A percentile compares a stretch with the other conserved stretches of the same genome.
Conservation (phyloP, 2,113 vertebrate genomes). For the Rousettus leschenaultii region DNA sequence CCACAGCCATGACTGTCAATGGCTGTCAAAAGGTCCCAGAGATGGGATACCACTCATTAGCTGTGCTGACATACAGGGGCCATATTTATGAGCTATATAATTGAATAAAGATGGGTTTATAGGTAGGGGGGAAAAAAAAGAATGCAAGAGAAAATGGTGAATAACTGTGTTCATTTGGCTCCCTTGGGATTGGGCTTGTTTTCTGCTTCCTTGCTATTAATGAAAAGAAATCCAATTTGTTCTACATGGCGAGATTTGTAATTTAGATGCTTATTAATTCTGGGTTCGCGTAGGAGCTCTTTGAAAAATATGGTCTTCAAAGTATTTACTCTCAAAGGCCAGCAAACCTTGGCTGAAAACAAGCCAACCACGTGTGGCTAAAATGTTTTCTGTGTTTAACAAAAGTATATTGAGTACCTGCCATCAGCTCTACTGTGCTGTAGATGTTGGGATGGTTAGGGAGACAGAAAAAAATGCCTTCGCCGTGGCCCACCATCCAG, state of each 20-base stretch:
- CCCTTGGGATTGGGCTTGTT: constrained; percentile 77
- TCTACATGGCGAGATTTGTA: constrained; percentile 82
- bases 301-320: constrained; percentile 76
- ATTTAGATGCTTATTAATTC: constrained; percentile 83
- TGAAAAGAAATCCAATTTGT: constrained; percentile 85
- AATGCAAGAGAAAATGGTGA: constrained; percentile 62
- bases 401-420: constrained; percentile 19
- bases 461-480: not conserved
- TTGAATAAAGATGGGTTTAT: constrained; percentile 79
- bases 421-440: not conserved
- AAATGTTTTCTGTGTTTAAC: constrained; percentile 58
- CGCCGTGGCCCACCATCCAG: accelerated
- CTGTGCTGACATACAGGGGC: not conserved
- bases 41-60: constrained; percentile 35
- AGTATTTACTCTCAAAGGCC: constrained; percentile 76
- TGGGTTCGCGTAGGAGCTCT: constrained; percentile 65
- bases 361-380: constrained; percentile 46
- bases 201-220: constrained; percentile 84
- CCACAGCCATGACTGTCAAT: not conserved
- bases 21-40: not conserved
- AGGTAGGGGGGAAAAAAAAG: constrained; percentile 53
- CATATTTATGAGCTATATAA: constrained; percentile 70
- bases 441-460: not conserved
- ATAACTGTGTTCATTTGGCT: constrained; percentile 76
- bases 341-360: constrained; percentile 66